Evolutionary conservation across 1,140 invertebrate genomes (phyloP).

Genomic region (Oryctes rhinoceros): DNA sequence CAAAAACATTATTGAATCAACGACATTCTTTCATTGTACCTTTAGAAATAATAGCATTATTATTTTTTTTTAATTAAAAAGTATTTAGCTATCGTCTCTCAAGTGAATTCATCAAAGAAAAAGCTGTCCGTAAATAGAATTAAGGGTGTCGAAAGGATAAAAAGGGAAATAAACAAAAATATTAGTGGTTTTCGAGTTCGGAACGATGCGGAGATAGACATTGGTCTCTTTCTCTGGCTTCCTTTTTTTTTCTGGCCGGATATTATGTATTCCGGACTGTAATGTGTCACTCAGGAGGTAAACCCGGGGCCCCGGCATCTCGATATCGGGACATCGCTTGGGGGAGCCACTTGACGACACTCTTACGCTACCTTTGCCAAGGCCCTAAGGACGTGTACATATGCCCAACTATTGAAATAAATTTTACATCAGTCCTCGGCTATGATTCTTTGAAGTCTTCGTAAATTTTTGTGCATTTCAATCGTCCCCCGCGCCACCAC

Average conservation of each 20-base stretch:
- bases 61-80: too few relatives aligned
- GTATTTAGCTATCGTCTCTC: too few relatives aligned
- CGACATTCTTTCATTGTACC: too few relatives aligned
- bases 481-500: not conserved
- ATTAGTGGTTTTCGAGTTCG: not conserved
- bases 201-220: not conserved
- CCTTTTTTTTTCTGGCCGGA: conserved; percentile 36
- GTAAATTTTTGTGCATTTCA: conserved; percentile 19
- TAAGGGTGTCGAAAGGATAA: too few relatives aligned
- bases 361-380: conserved; percentile 40
- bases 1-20: too few relatives aligned
- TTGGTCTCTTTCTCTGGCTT: not conserved
- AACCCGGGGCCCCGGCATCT: conserved; percentile 40
- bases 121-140: too few relatives aligned
- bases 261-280: conserved; percentile 46
- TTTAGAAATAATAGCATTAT: too few relatives aligned
- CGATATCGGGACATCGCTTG: conserved; percentile 42
- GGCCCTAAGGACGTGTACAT: conserved; percentile 43
- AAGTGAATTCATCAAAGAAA: too few relatives aligned
- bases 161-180: not conserved
- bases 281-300: conserved; percentile 47
- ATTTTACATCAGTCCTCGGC: conserved; percentile 39
- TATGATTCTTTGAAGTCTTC: conserved; percentile 41
- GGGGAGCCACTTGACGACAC: conserved; percentile 45
- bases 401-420: conserved; percentile 39